A percentile compares a stretch with the other conserved stretches of the same genome.
Evolutionary conservation across 2,113 vertebrate species (phyloP).

Genomic region (Brachyhypopomus occidentalis): DNA sequence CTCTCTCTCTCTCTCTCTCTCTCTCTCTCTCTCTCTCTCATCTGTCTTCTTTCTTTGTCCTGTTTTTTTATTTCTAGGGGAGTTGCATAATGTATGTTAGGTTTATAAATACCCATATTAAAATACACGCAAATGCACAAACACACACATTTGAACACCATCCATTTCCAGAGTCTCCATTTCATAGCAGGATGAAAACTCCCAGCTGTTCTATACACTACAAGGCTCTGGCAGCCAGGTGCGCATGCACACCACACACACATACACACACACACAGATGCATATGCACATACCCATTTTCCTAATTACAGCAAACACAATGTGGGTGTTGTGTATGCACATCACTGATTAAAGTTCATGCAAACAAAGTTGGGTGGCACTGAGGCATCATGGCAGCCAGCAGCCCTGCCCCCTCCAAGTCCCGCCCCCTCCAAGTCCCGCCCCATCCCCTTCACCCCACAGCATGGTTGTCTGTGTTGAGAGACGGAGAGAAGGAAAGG

Average conservation of each 20-base stretch:
- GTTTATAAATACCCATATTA: background rate
- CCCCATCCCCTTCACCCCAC: no score
- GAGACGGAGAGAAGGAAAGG: no score
- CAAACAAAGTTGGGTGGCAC: constrained; percentile 20
- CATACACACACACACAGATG: background rate
- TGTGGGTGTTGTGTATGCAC: constrained; percentile 31
- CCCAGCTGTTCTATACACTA: background rate
- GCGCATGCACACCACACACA: background rate
- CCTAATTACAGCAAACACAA: constrained; percentile 22
- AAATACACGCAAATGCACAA: background rate
- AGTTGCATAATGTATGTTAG: background rate
- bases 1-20: background rate
- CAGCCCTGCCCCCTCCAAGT: background rate
- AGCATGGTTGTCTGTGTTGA: no score
- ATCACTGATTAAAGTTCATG: constrained; percentile 40
- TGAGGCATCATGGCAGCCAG: constrained; percentile 19
- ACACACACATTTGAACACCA: background rate
- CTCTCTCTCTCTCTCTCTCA: background rate
- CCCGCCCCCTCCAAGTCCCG: no score
- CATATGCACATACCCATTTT: constrained; percentile 14
- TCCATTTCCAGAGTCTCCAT: background rate
- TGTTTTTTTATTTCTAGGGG: background rate
- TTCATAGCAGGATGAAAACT: background rate
- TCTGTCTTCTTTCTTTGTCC: background rate
- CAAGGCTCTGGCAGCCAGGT: background rate